Conservation (phyloP, 2,888 invertebrate species). For the Eupithecia vulgata region DNA sequence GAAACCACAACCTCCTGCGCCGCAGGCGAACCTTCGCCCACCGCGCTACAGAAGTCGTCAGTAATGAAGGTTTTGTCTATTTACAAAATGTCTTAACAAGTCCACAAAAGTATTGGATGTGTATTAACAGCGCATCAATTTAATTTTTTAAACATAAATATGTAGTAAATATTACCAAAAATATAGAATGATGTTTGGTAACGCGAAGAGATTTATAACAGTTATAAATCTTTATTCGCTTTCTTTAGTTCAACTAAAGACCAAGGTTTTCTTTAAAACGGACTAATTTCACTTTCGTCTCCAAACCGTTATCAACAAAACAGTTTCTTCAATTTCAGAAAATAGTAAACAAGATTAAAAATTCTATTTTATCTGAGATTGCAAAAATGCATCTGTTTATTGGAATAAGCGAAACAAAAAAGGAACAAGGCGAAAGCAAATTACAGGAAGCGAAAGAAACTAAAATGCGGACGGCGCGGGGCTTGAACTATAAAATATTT, state of each 20-base stretch:
- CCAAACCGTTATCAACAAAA: background rate
- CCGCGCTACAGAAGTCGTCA: too few species aligned
- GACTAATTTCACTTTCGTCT: too few species aligned
- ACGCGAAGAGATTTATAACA: too few species aligned
- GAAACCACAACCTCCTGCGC: too few species aligned
- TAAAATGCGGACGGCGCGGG: slow-evolving; percentile 67
- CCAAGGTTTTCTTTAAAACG: background rate
- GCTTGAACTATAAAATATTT: slow-evolving; percentile 77
- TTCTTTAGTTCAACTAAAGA: background rate
- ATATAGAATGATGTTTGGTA: too few species aligned
- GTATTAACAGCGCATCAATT: too few species aligned
- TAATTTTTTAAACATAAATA: too few species aligned
- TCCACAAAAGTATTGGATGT: too few species aligned
- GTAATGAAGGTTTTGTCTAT: too few species aligned
- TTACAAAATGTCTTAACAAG: too few species aligned
- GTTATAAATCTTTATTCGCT: background rate
- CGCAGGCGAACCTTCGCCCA: too few species aligned
- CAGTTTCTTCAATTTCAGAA: background rate
- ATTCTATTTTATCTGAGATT: background rate
- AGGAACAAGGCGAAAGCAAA: slow-evolving; percentile 67
- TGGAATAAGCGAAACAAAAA: slow-evolving; percentile 68
- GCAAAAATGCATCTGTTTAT: slow-evolving; percentile 51
- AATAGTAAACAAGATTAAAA: background rate
- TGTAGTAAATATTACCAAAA: too few species aligned
- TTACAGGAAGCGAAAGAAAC: slow-evolving; percentile 73